Percentiles rank a stretch among this genome's conserved stretches.
Evolutionary conservation across 1,140 invertebrate species (phyloP).

Genomic region (Zeugodacus cucurbitae): DNA sequence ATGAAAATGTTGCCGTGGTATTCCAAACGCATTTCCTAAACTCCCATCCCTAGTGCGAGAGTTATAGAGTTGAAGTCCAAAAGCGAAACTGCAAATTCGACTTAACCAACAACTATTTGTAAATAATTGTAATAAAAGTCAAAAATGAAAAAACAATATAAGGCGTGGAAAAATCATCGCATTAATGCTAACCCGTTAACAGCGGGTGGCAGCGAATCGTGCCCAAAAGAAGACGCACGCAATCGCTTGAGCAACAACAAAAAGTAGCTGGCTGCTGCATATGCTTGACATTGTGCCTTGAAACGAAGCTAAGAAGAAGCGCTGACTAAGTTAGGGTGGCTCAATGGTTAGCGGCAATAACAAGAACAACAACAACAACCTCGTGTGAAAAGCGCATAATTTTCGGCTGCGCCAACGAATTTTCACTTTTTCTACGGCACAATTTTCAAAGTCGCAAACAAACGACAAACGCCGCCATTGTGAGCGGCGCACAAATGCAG

Average conservation of each 20-base stretch:
- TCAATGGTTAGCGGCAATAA: not conserved
- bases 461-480: not conserved
- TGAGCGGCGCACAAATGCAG: not conserved
- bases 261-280: not conserved
- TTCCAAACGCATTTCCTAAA: too few species aligned
- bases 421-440: slow-evolving; percentile 59
- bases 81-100: not conserved
- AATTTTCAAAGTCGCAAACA: slow-evolving; percentile 36
- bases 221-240: not conserved
- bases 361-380: too few species aligned
- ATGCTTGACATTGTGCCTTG: not conserved
- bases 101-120: not conserved
- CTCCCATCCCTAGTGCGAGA: not conserved
- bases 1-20: too few species aligned
- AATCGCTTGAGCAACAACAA: not conserved
- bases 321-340: not conserved
- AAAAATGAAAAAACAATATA: not conserved
- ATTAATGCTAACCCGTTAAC: not conserved
- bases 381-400: slow-evolving; percentile 65
- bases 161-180: not conserved
- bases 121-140: not conserved
- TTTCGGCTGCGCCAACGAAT: slow-evolving; percentile 63
- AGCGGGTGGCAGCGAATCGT: not conserved
- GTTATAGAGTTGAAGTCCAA: not conserved
- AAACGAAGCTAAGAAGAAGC: not conserved